Evolutionary conservation across 2,113 vertebrate species (phyloP), one percentile per base, ranked within the genome.

Genomic region (Pollachius pollachius): DNA sequence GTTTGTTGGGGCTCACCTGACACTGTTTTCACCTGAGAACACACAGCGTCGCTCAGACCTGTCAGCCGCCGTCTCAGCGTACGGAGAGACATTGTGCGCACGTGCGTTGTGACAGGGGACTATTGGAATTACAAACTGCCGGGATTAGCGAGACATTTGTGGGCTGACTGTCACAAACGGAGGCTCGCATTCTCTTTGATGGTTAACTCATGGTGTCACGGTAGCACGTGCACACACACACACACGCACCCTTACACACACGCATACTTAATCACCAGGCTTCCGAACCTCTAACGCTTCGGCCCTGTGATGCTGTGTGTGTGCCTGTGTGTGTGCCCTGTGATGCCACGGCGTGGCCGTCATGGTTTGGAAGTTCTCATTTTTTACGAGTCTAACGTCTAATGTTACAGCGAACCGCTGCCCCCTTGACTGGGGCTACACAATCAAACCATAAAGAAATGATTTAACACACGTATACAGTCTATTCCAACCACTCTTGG

Each of bases 121-220:
- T 65, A 62, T 67, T 67, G 77, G 85, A 87, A 91, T 89, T 69
- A 81, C 79, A 84, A 88, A 83, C 68, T 86, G 70, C 37, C 52
- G 81, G 79, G 81, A 86, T 89, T 80, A 81, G 71, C 34, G 82
- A 80, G 72, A 86, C 87, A 91, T 91, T 91, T 88, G 86, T 88
- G 82, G 2, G 65, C 64, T 79, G 72, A 79, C 70, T 80, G 87
- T 82, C 72, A 77, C 75, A 77, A 70, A 84, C 69, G 64, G 64
- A 34, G 67, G 27, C 1, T 58, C 25, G 81, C 62, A 1, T 67
- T 56, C 19, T 67, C 68, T 81, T 69, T 85, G 63, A 85, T 79
- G 73, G 61, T 48, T 69, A 71, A 54, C 70, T 72, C 73, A 52
- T 27, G 52, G 68, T 54, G 37, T 64, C 68, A 80, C 68, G 69